These are phyloP conservation scores for Intellagama lesueurii DNA, from an alignment of 2,797 vertebrate species.

Conservation along the genomic window DNA sequence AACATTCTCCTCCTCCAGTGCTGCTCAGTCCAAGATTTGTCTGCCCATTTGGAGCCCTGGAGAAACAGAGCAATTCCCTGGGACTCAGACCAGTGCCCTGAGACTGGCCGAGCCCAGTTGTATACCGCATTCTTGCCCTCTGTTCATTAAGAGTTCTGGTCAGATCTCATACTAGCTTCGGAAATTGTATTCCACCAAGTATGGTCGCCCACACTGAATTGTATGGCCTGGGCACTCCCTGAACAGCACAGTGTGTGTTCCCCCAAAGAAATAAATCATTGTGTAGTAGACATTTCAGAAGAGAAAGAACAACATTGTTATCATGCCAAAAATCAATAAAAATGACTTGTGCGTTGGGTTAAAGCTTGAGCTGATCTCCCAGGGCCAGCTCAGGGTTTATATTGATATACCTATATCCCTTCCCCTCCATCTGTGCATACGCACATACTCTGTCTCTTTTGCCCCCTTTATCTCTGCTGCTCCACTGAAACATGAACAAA, in stretches of 20 bases:
- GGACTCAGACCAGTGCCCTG: no score
- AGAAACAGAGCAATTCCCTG: no score
- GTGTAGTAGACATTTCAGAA: background rate
- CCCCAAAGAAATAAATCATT: background rate
- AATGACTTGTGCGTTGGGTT: background rate
- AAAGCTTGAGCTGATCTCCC: background rate
- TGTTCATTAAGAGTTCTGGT: background rate
- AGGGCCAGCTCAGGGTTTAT: background rate
- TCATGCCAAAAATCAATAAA: background rate
- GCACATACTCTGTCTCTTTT: background rate
- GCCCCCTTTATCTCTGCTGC: background rate
- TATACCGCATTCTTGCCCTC: background rate
- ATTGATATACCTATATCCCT: background rate
- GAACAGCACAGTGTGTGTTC: background rate
- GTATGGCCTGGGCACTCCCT: background rate
- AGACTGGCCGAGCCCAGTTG: no score
- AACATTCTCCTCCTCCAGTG: no score
- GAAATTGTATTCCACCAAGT: background rate
- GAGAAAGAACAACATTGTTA: background rate
- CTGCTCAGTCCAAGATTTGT: no score
- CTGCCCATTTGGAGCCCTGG: no score
- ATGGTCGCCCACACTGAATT: background rate
- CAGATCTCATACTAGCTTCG: background rate
- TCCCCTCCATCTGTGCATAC: background rate
- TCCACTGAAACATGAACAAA: slow-evolving; percentile 39